phyloP scores from a whole-genome alignment of 2,888 invertebrate genomes.

The Agapetus fuscipes region DNA sequence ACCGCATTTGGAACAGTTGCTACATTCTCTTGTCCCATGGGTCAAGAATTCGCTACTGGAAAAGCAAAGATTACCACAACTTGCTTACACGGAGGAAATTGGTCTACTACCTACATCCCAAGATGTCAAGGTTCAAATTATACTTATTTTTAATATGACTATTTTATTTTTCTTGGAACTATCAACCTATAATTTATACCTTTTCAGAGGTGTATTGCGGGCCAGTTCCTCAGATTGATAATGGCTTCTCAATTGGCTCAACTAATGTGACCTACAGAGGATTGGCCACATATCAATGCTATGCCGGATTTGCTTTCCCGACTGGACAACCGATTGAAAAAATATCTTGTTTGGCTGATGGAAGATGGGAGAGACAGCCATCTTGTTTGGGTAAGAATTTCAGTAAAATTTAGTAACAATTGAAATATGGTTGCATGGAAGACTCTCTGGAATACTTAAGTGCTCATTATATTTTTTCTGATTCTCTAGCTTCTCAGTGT shows the following conservation, averaged over 20 bases:
- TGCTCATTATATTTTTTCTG: too few relatives aligned
- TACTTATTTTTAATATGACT: neutral
- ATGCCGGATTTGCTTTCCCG: conserved; percentile 91
- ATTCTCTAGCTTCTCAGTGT: conserved; percentile 72
- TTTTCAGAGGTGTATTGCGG: conserved; percentile 82
- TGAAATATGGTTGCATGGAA: too few relatives aligned
- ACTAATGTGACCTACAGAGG: conserved; percentile 92
- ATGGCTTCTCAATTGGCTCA: conserved; percentile 92
- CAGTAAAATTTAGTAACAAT: too few relatives aligned
- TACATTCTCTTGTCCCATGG: conserved; percentile 85
- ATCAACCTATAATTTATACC: neutral
- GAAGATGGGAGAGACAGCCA: conserved; percentile 87
- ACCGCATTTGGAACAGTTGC: conserved; percentile 85
- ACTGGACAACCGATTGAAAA: conserved; percentile 79
- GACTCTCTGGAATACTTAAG: too few relatives aligned
- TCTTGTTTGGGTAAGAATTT: conserved; percentile 63
- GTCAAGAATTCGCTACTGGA: conserved; percentile 90
- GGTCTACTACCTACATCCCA: conserved; percentile 87
- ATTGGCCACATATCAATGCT: conserved; percentile 91
- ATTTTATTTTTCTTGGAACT: neutral
- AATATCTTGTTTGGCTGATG: conserved; percentile 82
- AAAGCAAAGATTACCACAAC: conserved; percentile 74
- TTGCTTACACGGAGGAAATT: conserved; percentile 82
- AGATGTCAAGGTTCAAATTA: conserved; percentile 73
- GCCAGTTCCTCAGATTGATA: conserved; percentile 95